phyloP scores from a whole-genome alignment of 2,888 invertebrate species.

The Zaprionus lineosus region DNA sequence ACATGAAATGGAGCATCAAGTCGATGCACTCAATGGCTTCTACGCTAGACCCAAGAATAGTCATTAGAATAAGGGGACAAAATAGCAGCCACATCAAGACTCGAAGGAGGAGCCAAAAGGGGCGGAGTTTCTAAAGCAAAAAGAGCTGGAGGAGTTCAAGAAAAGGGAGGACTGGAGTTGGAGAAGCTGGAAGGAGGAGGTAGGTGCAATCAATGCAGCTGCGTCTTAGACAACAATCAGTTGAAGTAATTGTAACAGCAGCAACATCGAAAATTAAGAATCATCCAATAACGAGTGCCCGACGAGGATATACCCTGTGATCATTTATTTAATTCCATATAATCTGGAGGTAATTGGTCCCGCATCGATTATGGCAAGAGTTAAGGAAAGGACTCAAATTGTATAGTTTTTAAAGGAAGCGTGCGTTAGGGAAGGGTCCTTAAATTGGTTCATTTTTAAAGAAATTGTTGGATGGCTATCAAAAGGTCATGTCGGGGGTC shows the following conservation, averaged over 20 bases:
- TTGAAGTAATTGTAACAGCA: conserved; percentile 39
- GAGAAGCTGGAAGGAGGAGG: not conserved
- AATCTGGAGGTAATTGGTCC: too few species aligned
- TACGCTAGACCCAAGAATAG: conserved; percentile 5
- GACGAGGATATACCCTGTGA: not conserved
- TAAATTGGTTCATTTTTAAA: too few species aligned
- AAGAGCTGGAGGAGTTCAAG: too few species aligned
- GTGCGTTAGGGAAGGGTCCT: too few species aligned
- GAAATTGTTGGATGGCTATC: too few species aligned
- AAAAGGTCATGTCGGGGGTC: too few species aligned
- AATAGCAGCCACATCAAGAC: not conserved
- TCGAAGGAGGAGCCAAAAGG: not conserved
- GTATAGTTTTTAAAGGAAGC: too few species aligned
- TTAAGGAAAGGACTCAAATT: too few species aligned
- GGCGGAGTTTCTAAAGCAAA: too few species aligned
- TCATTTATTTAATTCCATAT: not conserved
- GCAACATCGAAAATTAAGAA: conserved; percentile 3
- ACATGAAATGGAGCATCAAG: conserved; percentile 41
- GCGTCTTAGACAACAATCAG: conserved; percentile 28
- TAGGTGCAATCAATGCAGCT: conserved; percentile 28
- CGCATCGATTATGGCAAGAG: too few species aligned
- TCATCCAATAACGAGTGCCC: not conserved
- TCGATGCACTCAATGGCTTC: conserved; percentile 23
- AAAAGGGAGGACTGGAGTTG: too few species aligned
- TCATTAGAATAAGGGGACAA: conserved; percentile 22